These are phyloP conservation scores for Hippocampus barbouri DNA, from an alignment of 2,113 vertebrate genomes.

Conservation along the genomic window DNA sequence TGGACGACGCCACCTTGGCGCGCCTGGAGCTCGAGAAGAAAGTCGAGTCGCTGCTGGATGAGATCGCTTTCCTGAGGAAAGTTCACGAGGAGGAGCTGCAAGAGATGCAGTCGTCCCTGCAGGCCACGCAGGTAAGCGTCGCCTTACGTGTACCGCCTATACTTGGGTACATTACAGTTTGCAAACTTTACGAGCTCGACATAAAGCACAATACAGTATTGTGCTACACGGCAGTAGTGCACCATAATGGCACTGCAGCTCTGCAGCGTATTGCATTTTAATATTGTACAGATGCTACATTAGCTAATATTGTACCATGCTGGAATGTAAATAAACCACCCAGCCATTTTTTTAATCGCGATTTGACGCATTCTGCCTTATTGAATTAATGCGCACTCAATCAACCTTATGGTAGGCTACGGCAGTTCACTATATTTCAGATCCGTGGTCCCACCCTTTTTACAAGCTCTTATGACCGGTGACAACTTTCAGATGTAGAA, in stretches of 20 bases:
- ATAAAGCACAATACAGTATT: not conserved
- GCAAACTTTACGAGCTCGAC: not conserved
- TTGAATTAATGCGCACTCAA: constrained; percentile 33
- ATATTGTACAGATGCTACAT: not conserved
- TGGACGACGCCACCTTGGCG: constrained; percentile 73
- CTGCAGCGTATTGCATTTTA: not conserved
- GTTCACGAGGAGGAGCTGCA: constrained; percentile 78
- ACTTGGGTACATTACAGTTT: too few species aligned
- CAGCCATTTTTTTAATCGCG: not conserved
- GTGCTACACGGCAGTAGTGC: not conserved
- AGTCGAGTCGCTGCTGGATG: constrained; percentile 78
- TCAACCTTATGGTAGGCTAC: constrained; percentile 59
- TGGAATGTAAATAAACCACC: not conserved
- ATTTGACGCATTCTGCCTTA: not conserved
- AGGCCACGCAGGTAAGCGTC: constrained; percentile 70
- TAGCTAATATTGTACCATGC: not conserved
- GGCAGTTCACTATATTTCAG: constrained; percentile 49
- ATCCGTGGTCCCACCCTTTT: constrained; percentile 29
- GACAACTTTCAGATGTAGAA: not conserved
- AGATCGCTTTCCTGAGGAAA: constrained; percentile 78
- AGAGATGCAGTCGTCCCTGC: constrained; percentile 74
- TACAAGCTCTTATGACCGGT: not conserved
- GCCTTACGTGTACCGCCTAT: not conserved
- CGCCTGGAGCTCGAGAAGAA: constrained; percentile 78
- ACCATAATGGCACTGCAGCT: not conserved